Percentiles rank a stretch among this genome's conserved stretches.
phyloP scores from a whole-genome alignment of 1,140 invertebrate genomes.

The Platorchestia sp. region DNA sequence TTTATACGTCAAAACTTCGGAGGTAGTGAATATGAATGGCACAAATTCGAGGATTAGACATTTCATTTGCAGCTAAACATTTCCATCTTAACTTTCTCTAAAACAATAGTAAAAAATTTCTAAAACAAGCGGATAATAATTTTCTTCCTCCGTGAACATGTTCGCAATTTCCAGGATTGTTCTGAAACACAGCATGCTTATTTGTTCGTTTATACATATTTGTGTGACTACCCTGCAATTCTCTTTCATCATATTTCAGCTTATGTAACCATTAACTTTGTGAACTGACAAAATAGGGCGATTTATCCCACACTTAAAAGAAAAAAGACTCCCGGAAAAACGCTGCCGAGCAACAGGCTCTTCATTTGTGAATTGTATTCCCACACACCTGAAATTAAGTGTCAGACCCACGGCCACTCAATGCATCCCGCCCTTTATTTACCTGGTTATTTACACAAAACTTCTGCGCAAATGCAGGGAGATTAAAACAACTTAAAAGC shows the following conservation, averaged over 20 bases:
- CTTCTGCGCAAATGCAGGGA: neutral
- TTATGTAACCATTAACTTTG: neutral
- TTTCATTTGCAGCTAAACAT: neutral
- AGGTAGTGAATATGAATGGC: neutral
- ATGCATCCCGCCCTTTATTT: neutral
- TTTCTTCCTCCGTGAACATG: neutral
- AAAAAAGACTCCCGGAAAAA: neutral
- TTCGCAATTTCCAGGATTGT: neutral
- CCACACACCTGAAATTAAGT: neutral
- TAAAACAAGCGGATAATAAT: neutral
- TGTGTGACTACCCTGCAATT: neutral
- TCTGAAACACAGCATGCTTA: neutral
- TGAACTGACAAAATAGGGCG: neutral
- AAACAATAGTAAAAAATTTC: neutral
- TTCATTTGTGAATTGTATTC: neutral
- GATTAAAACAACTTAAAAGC: neutral
- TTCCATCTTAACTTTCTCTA: neutral
- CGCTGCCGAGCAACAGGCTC: neutral
- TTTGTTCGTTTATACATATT: neutral
- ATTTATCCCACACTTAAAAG: neutral
- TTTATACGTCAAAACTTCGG: neutral
- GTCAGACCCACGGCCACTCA: neutral
- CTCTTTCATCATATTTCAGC: neutral
- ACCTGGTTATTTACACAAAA: neutral
- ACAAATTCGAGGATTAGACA: neutral